Base-by-base conservation (phyloP, 53 echinoderm and acorn worm species). In the Luidia sarsii region DNA sequence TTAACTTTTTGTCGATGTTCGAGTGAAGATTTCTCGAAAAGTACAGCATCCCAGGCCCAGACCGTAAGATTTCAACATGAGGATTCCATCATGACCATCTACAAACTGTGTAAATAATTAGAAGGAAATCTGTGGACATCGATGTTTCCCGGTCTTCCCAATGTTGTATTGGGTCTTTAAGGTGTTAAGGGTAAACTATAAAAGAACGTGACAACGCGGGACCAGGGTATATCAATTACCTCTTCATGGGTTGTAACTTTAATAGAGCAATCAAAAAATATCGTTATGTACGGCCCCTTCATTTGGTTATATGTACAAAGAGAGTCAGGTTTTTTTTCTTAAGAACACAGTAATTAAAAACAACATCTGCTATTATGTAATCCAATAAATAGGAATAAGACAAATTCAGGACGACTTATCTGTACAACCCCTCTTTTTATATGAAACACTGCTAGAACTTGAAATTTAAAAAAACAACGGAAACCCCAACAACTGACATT, bases 301-400 rank as follows among this genome's bases (percentile, higher is more conserved):
- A 46, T 77, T 77, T 45, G 61, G 77, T 37, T 61, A 59, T 77
- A 77, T 77, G 16, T 77, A 77, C 77, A 77, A n/a, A 39, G 60
- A 61, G 60, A 29, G 46, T 55, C 46, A 61, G 60, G 61, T 31
- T 51, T 39, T 57, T 21, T 6, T 16, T 53, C 53, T 29, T 43
- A 67, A 67, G 41, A 65, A 65, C 60, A 46, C 31, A 33, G 30
- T 59, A 15, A 57, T 61, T 59, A 77, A 77, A 77, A 77, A 77
- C 59, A 57, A 37, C 61, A 45, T 41, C 60, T 77, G 60, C 50
- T 77, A 60, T 77, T 45, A 60, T 33, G 59, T 61, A 57, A 77
- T 77, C 77, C 77, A 77, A 77, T 77, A 77, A 77, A 77, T 77
- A 77, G 29, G 77, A 77, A 77, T 77, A 77, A 77, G 77, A 77